phyloP scores from a whole-genome alignment of 2,113 vertebrate species.

The Erinaceus europaeus region DNA sequence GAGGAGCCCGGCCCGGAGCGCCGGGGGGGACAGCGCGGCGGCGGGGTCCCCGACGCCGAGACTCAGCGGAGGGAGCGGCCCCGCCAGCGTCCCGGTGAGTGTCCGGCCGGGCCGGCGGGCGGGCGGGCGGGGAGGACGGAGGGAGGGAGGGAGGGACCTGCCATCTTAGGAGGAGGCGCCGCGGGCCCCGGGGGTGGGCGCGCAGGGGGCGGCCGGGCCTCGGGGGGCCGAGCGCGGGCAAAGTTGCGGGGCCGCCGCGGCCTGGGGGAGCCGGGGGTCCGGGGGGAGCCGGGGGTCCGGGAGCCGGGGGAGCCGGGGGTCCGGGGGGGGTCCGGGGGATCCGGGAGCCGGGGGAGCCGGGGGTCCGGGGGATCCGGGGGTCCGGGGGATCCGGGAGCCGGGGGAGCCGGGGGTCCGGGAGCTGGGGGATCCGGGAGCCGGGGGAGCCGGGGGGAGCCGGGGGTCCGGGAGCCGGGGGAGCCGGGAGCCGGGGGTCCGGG shows the following conservation, averaged over 20 bases:
- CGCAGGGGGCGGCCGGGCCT: conserved; percentile 38
- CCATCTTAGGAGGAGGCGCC: conserved; percentile 72
- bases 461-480: conserved; percentile 39
- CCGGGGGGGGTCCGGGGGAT: conserved; percentile 43
- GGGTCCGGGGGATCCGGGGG: no score
- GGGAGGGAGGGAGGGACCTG: conserved; percentile 39
- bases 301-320: conserved; percentile 26
- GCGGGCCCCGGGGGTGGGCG: conserved; percentile 7
- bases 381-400: no score
- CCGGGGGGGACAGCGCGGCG: not conserved
- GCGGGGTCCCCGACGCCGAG: conserved; percentile 53
- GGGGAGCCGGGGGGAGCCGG: conserved; percentile 21
- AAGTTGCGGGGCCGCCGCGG: conserved; percentile 55
- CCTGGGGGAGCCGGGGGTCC: conserved; percentile 46
- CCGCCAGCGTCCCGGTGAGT: conserved; percentile 72
- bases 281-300: conserved; percentile 22
- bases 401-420: conserved; percentile 60
- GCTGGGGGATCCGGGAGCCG: conserved; percentile 46
- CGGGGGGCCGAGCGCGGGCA: conserved; percentile 37
- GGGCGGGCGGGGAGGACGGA: not conserved
- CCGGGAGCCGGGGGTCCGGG: conserved; percentile 43
- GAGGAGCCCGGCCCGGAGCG: conserved; percentile 50
- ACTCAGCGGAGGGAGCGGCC: conserved; percentile 67
- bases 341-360: conserved; percentile 50
- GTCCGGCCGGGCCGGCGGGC: conserved; percentile 49